These are phyloP conservation scores for Orius laevigatus DNA, from an alignment of 1,140 invertebrate genomes.

Conservation along the genomic window DNA sequence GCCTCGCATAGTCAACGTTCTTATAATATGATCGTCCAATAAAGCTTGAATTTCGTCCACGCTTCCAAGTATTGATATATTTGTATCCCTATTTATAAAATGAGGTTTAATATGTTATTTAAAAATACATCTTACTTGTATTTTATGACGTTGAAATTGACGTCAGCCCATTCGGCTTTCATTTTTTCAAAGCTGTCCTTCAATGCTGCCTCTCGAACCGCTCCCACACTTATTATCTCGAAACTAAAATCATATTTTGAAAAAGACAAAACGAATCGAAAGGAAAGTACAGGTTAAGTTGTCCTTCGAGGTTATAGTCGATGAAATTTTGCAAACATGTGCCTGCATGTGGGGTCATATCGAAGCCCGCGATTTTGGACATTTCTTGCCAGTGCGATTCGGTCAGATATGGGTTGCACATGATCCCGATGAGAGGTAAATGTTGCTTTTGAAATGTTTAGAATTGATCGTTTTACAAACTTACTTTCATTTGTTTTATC, in stretches of 20 bases:
- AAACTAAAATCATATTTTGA: conserved; percentile 11
- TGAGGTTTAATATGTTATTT: not conserved
- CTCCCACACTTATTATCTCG: conserved; percentile 66
- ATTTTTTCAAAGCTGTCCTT: conserved; percentile 66
- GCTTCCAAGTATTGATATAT: conserved; percentile 56
- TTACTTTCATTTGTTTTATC: conserved; percentile 40
- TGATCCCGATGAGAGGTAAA: conserved; percentile 59
- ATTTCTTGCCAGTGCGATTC: conserved; percentile 85
- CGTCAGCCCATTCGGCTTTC: conserved; percentile 66
- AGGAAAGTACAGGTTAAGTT: conserved; percentile 45
- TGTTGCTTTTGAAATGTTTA: conserved; percentile 41
- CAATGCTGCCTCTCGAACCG: conserved; percentile 70
- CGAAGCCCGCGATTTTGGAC: conserved; percentile 61
- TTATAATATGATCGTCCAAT: conserved; percentile 77
- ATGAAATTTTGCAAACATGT: conserved; percentile 69
- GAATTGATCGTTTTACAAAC: not conserved
- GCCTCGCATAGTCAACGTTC: conserved; percentile 74
- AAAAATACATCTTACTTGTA: conserved; percentile 36
- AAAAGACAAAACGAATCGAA: not conserved
- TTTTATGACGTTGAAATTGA: conserved; percentile 48
- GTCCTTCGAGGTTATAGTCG: conserved; percentile 45
- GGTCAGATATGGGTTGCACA: conserved; percentile 75
- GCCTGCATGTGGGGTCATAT: conserved; percentile 71
- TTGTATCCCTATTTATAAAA: conserved; percentile 41
- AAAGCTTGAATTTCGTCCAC: conserved; percentile 74